Conservation (phyloP, 2,888 invertebrate genomes). For the Pachliopta kotzebuea region DNA sequence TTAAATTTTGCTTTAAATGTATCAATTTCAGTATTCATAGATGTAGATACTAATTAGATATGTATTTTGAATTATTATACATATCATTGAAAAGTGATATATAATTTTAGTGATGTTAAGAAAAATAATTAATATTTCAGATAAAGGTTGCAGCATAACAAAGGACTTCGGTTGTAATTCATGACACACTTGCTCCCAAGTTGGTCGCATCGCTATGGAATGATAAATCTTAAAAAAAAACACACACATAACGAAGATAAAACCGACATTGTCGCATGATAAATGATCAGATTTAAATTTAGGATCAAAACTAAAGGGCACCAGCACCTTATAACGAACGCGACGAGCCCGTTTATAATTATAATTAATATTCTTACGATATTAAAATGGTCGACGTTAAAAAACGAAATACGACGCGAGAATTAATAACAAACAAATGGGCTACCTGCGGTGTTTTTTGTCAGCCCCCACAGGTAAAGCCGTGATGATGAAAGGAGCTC, state of each 20-base stretch:
- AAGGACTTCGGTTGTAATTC: slow-evolving; percentile 37
- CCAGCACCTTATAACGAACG: slow-evolving; percentile 67
- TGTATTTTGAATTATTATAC: no score
- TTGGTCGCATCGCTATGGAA: slow-evolving; percentile 33
- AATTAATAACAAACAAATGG: slow-evolving; percentile 81
- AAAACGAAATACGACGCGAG: slow-evolving; percentile 76
- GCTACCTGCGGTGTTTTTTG: slow-evolving; percentile 80
- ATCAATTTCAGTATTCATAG: no score
- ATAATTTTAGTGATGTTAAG: neutral
- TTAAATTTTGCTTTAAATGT: neutral
- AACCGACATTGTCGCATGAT: slow-evolving; percentile 77
- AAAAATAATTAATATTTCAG: slow-evolving; percentile 15
- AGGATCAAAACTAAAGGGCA: slow-evolving; percentile 63
- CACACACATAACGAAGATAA: slow-evolving; percentile 56
- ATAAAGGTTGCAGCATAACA: slow-evolving; percentile 31
- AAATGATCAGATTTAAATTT: slow-evolving; percentile 78
- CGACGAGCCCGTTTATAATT: slow-evolving; percentile 78
- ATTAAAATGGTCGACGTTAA: slow-evolving; percentile 70
- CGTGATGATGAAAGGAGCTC: slow-evolving; percentile 73
- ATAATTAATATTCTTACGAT: slow-evolving; percentile 80
- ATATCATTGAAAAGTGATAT: neutral
- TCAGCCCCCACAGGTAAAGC: slow-evolving; percentile 73
- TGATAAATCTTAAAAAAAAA: slow-evolving; percentile 47
- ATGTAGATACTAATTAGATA: no score
- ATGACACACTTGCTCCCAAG: slow-evolving; percentile 41